A percentile compares a stretch with the other conserved stretches of the same genome.
phyloP scores from a whole-genome alignment of 2,113 vertebrate species.

The Micronycteris hirsuta region DNA sequence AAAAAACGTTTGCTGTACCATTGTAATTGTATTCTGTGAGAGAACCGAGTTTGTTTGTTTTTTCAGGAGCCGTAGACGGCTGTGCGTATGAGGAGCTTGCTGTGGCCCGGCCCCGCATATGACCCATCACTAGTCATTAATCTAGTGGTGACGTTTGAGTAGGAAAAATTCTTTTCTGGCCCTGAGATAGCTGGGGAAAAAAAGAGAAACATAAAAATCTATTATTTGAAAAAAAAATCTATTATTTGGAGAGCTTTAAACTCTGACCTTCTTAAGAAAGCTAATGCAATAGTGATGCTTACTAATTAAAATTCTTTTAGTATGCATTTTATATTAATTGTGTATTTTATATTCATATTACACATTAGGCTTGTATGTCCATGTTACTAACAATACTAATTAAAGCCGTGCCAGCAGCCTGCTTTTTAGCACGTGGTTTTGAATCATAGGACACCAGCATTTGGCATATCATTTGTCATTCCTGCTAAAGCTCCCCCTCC shows the following conservation, averaged over 20 bases:
- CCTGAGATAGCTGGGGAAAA: slow-evolving; percentile 31
- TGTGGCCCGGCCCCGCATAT: not conserved
- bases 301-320: slow-evolving; percentile 50
- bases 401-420: slow-evolving; percentile 23
- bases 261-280: slow-evolving; percentile 40
- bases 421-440: not conserved
- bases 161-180: slow-evolving; percentile 35
- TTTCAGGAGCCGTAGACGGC: not conserved
- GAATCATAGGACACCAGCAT: slow-evolving; percentile 1
- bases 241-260: slow-evolving; percentile 42
- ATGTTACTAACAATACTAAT: not conserved
- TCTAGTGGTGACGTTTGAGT: slow-evolving; percentile 41
- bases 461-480: not conserved
- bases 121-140: slow-evolving; percentile 28
- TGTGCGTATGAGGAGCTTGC: not conserved
- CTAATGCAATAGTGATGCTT: slow-evolving; percentile 24
- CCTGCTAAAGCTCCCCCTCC: not conserved
- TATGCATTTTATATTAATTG: not conserved
- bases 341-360: slow-evolving; percentile 13
- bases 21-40: slow-evolving; percentile 46
- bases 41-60: slow-evolving; percentile 38
- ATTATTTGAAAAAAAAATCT: slow-evolving; percentile 31
- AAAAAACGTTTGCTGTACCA: not conserved
- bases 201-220: slow-evolving; percentile 28
- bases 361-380: not conserved